Base-by-base conservation (phyloP, 2,113 vertebrate genomes). In the Formicarius rufipectus region DNA sequence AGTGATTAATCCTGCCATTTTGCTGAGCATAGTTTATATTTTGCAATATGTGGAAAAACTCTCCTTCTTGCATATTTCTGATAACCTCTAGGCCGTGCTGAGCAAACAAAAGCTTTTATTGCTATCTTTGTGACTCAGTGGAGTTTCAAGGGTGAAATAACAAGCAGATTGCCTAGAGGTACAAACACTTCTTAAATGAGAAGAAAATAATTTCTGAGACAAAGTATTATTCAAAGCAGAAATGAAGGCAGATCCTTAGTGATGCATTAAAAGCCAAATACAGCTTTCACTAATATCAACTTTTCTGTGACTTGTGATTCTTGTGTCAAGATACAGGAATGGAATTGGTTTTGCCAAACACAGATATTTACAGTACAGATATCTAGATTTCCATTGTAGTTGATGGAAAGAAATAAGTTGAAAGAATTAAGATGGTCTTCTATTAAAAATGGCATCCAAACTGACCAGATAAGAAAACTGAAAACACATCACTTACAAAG, bases 21-120 rank as follows among this genome's bases (percentile, higher is more conserved):
- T 86, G 89, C 72, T 89, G 77, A 96, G 56, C 56, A 21, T 4
- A 87, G 42, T 73, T 73, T 84, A 30, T 50, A 90, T 76, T 45
- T 69, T 89, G 58, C 64, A 89, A 83, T 89, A 90, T 69, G 96
- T 69, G 58, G 87, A 81, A 92, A 90, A 72, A 25, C 55, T 84
- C 73, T 94, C 88, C 84, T 96, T 85, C 82, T 91, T 94, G 94
- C 82, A 71, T 66, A 60, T 87, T 95, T 95, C 63, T 80, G 94
- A 97, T 97, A 97, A 97, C 84, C 85, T 90, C 72, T 82, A 82
- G 89, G 62, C 49, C 49, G 77, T 93, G 85, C 94, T 96, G 95
- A 98, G 74, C 71, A 96, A 97, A 96, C 86, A 93, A 77, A 94
- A 97, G 39, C 39, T 95, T 97, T 68, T 77, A 95, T 89, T 95